Percentiles rank a stretch among this genome's conserved stretches.
These are phyloP conservation scores for Hydrotaea cyrtoneurina DNA, from an alignment of 2,888 invertebrate species.

Conservation along the genomic window DNA sequence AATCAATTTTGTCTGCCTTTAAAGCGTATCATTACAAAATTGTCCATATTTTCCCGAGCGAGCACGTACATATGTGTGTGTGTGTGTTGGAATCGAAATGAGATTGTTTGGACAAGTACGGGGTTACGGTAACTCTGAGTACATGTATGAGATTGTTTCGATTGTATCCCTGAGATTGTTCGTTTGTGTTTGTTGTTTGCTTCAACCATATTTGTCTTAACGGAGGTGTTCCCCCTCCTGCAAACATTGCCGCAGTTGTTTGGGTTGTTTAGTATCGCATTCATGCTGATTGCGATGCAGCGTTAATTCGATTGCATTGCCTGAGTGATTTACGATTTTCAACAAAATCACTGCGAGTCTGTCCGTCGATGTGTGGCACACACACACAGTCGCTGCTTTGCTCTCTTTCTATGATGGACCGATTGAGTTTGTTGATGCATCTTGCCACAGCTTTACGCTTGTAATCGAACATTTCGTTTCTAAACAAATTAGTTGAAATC, in stretches of 20 bases:
- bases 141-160: background rate
- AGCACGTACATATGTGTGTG: conserved; percentile 2
- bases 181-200: conserved; percentile 37
- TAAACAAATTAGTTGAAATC: conserved; percentile 34
- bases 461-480: conserved; percentile 38
- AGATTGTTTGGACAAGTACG: conserved; percentile 34
- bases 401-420: background rate
- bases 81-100: conserved; percentile 32
- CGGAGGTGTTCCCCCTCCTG: conserved; percentile 11
- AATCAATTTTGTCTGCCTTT: conserved; percentile 35
- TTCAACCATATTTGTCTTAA: conserved; percentile 66
- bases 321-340: conserved; percentile 65
- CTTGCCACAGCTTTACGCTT: background rate
- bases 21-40: conserved; percentile 62
- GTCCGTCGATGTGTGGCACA: conserved; percentile 49
- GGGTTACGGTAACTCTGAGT: conserved; percentile 1
- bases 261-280: conserved; percentile 56
- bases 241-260: background rate
- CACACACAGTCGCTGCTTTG: background rate
- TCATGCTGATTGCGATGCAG: conserved; percentile 66
- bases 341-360: conserved; percentile 61
- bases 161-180: background rate
- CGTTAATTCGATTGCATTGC: conserved; percentile 66
- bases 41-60: conserved; percentile 54
- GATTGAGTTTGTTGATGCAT: background rate